Conservation (phyloP, 64 coral and sea anemone species). For the Stylophora pistillata region DNA sequence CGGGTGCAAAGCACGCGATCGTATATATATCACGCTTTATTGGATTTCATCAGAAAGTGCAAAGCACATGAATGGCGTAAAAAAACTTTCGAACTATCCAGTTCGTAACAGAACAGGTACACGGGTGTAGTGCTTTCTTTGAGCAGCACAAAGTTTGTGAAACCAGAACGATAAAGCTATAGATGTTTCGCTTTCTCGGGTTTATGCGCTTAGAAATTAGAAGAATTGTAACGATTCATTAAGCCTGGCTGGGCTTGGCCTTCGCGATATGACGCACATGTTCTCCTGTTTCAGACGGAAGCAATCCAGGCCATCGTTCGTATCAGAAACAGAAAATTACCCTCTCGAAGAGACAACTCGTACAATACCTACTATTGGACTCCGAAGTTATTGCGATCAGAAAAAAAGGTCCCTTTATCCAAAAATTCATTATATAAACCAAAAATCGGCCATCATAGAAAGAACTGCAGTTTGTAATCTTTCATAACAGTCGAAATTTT, state of each 20-base stretch:
- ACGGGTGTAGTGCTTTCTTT: neutral
- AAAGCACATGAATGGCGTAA: neutral
- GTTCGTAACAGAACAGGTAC: neutral
- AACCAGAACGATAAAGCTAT: neutral
- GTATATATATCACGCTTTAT: slow-evolving; percentile 4
- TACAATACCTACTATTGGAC: neutral
- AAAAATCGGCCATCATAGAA: no score
- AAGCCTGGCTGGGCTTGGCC: neutral
- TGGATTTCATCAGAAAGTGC: slow-evolving; percentile 5
- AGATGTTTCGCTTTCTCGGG: neutral
- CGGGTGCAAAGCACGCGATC: slow-evolving; percentile 74
- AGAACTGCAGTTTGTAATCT: no score
- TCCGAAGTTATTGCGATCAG: neutral
- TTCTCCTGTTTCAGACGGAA: neutral
- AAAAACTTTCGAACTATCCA: slow-evolving; percentile 12
- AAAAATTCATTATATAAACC: no score
- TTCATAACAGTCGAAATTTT: no score
- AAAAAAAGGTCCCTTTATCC: no score
- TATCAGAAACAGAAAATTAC: neutral
- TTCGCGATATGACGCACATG: neutral
- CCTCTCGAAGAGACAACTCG: neutral
- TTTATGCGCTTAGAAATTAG: neutral
- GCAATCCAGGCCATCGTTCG: neutral
- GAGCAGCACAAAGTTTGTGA: neutral
- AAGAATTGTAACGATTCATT: slow-evolving; percentile 1